These are phyloP conservation scores for Caenorhabditis elegans DNA, from an alignment of 1,140 invertebrate species.

Conservation along the genomic window DNA sequence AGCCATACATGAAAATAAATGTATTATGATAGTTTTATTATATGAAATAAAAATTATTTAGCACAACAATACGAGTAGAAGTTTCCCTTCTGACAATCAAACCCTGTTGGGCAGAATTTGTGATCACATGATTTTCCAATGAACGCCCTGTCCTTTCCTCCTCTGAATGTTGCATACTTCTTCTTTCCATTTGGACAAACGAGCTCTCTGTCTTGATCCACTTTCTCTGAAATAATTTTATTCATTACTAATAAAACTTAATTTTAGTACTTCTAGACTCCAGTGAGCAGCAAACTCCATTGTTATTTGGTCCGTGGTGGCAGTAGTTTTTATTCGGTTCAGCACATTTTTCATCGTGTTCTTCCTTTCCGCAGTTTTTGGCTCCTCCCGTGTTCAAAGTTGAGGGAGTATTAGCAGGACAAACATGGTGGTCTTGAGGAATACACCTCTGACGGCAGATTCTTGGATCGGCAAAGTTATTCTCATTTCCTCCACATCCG, in stretches of 20 bases:
- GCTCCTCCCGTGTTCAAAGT: not conserved
- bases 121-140: not conserved
- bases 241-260: not conserved
- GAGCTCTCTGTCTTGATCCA: not conserved
- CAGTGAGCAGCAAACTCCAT: not conserved
- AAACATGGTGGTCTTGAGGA: not conserved
- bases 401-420: not conserved
- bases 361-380: not conserved
- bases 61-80: not conserved
- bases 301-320: not conserved
- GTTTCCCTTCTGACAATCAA: not conserved
- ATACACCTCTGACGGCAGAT: not conserved
- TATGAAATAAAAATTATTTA: not conserved
- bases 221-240: not conserved
- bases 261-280: not conserved
- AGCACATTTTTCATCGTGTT: not conserved
- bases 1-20: no score
- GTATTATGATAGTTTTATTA: no score
- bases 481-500: slow-evolving; percentile 4
- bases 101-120: not conserved
- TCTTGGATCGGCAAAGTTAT: not conserved
- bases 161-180: not conserved
- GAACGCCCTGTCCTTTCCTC: not conserved
- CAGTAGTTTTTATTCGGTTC: not conserved
- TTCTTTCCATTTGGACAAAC: not conserved